Conservation (phyloP, 2,113 vertebrate species). For the Austrofundulus limnaeus region DNA sequence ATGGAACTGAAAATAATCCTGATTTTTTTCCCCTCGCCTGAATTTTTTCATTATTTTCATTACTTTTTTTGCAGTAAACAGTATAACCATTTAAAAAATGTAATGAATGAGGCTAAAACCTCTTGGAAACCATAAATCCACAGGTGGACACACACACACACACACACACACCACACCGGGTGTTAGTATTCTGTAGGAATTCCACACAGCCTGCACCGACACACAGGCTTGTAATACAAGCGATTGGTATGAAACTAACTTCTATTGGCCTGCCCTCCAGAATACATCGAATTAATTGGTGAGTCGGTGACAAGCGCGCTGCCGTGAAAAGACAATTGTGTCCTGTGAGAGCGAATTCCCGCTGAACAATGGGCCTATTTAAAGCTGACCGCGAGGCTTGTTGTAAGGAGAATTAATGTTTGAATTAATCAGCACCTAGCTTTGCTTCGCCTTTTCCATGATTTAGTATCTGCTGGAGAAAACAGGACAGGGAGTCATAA, state of each 20-base stretch:
- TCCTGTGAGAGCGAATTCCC: slow-evolving; percentile 37
- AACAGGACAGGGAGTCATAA: slow-evolving; percentile 43
- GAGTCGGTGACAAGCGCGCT: slow-evolving; percentile 39
- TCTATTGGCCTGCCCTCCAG: slow-evolving; percentile 27
- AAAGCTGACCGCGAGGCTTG: slow-evolving; percentile 63
- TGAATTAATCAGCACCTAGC: slow-evolving; percentile 67
- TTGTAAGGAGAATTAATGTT: slow-evolving; percentile 66
- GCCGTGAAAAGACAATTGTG: slow-evolving; percentile 29
- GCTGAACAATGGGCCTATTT: slow-evolving; percentile 69
- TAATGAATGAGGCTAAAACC: no score
- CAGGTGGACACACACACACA: no score
- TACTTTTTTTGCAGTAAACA: no score
- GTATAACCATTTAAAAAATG: no score
- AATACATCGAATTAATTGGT: slow-evolving; percentile 47
- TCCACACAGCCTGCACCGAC: background rate
- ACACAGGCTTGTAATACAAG: slow-evolving; percentile 1
- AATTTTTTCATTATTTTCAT: no score
- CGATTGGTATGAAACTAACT: slow-evolving; percentile 17
- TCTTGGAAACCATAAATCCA: no score
- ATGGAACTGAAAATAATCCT: no score
- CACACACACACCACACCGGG: background rate
- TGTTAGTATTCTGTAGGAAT: background rate
- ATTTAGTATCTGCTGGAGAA: slow-evolving; percentile 50
- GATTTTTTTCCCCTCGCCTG: no score
- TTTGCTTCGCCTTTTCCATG: slow-evolving; percentile 62